phyloP scores from a whole-genome alignment of 2,888 invertebrate species.

The Glomeris marginata region DNA sequence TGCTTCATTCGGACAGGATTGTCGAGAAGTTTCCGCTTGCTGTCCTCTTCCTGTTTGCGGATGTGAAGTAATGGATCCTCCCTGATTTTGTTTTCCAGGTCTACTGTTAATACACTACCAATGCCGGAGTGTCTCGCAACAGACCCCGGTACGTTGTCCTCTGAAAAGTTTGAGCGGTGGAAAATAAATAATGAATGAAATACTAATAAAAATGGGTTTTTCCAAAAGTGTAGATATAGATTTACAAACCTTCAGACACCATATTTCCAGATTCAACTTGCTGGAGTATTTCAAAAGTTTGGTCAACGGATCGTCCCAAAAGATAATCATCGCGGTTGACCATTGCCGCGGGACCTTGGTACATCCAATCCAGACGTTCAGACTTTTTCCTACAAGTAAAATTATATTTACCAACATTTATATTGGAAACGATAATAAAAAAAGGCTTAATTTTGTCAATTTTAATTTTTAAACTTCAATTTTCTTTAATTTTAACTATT shows the following conservation, averaged over 20 bases:
- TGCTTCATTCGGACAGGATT: conserved; percentile 84
- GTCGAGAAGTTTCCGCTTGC: conserved; percentile 62
- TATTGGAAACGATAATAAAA: conserved; percentile 4
- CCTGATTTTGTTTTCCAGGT: conserved; percentile 70
- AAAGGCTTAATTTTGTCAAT: too few relatives aligned
- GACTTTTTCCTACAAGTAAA: conserved; percentile 5
- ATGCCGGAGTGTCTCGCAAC: conserved; percentile 34
- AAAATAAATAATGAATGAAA: not conserved
- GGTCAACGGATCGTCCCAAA: conserved; percentile 64
- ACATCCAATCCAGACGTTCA: conserved; percentile 27
- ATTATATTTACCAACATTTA: not conserved
- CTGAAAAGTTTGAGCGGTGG: not conserved
- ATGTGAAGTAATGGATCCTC: conserved; percentile 88
- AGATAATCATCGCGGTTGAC: conserved; percentile 77
- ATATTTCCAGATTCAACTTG: conserved; percentile 35
- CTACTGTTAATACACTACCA: conserved; percentile 42
- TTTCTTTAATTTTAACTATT: too few relatives aligned
- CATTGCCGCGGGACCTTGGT: conserved; percentile 40
- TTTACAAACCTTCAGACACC: conserved; percentile 8
- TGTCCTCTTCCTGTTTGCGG: conserved; percentile 77
- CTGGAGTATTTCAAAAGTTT: conserved; percentile 50
- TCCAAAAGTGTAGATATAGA: not conserved
- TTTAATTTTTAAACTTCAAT: too few relatives aligned
- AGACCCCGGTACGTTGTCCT: conserved; percentile 55
- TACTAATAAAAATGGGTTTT: not conserved